Conservation (phyloP, 2,113 vertebrate genomes). For the Dromiciops gliroides region DNA sequence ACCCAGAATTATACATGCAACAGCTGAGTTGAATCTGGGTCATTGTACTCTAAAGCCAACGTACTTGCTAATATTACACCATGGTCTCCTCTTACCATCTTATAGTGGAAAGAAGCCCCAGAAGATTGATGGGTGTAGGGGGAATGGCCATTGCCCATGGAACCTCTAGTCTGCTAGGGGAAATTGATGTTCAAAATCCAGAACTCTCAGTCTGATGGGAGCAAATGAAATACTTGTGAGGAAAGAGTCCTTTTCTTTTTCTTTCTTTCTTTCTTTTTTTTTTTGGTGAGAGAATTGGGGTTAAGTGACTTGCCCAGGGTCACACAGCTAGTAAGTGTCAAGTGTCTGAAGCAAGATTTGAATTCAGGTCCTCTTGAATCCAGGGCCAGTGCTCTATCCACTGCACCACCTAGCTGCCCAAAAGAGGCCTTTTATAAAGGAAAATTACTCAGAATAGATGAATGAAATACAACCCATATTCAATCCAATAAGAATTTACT, state of each 20-base stretch:
- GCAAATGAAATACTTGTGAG: neutral
- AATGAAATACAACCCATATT: neutral
- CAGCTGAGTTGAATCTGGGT: neutral
- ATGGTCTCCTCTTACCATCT: neutral
- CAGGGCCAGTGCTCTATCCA: too few species aligned
- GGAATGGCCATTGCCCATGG: neutral
- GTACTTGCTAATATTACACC: neutral
- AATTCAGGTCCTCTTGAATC: too few species aligned
- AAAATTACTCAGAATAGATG: neutral
- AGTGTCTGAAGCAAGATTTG: too few species aligned
- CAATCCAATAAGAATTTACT: neutral
- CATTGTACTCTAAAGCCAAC: neutral
- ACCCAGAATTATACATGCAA: neutral
- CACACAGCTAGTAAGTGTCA: too few species aligned
- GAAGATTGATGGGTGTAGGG: neutral
- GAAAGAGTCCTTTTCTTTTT: neutral
- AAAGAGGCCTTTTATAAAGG: neutral
- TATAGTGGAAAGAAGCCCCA: neutral
- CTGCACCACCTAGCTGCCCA: too few species aligned
- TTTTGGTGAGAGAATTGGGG: too few species aligned
- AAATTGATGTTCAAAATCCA: neutral
- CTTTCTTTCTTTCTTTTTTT: too few species aligned
- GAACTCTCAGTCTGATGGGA: neutral
- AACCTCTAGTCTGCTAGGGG: neutral
- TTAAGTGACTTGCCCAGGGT: too few species aligned